Conservation (phyloP, 2,888 invertebrate genomes). For the Aspidiotus destructor region DNA sequence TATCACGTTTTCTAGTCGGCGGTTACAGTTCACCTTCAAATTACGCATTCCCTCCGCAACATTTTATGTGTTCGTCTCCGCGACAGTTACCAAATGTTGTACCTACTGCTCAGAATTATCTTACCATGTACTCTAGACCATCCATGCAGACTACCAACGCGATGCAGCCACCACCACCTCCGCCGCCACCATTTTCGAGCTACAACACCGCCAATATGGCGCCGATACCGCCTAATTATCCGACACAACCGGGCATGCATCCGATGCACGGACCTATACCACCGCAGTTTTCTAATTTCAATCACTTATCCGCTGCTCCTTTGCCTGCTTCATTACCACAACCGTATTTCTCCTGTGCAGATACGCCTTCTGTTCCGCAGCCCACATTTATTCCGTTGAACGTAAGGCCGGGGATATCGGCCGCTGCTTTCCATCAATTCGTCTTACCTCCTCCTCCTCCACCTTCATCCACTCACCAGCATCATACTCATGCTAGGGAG, state of each 20-base stretch:
- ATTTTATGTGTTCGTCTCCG: slow-evolving; percentile 20
- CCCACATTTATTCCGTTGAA: slow-evolving; percentile 18
- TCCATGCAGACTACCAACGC: slow-evolving; percentile 3
- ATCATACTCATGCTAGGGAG: slow-evolving; percentile 7
- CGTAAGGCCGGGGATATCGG: slow-evolving; percentile 14
- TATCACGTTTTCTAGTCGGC: slow-evolving; percentile 16
- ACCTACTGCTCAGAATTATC: slow-evolving; percentile 22
- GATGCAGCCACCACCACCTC: slow-evolving; percentile 7
- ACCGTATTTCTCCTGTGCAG: slow-evolving; percentile 9
- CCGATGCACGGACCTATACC: slow-evolving; percentile 7
- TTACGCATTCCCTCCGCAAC: slow-evolving; percentile 26
- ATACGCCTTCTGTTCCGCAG: slow-evolving; percentile 6
- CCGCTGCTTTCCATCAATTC: slow-evolving; percentile 12
- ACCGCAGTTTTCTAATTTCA: slow-evolving; percentile 18
- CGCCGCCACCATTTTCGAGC: slow-evolving; percentile 8
- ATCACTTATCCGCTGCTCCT: slow-evolving; percentile 16
- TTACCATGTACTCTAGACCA: slow-evolving; percentile 14
- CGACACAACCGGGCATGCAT: slow-evolving; percentile 11
- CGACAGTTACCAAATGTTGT: slow-evolving; percentile 28
- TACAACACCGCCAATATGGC: slow-evolving; percentile 20
- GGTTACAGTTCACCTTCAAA: slow-evolving; percentile 22
- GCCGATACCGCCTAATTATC: slow-evolving; percentile 15
- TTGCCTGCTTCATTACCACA: slow-evolving; percentile 21
- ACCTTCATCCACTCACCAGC: slow-evolving; percentile 7
- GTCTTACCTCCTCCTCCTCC: slow-evolving; percentile 21